phyloP scores from a whole-genome alignment of 1,140 invertebrate genomes.

The Fopius arisanus region DNA sequence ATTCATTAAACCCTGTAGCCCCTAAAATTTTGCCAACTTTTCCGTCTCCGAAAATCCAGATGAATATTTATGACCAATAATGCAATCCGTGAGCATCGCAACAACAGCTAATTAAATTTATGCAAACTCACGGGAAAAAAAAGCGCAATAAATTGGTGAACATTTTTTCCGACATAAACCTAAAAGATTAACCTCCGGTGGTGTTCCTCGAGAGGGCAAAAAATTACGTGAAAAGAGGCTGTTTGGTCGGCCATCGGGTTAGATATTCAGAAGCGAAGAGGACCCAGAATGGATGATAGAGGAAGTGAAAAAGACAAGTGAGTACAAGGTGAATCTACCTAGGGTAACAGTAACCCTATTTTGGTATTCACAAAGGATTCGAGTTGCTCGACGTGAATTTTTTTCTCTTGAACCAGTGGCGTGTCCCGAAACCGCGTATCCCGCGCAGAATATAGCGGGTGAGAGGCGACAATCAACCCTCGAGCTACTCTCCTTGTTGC shows the following conservation, averaged over 20 bases:
- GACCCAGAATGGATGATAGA: not conserved
- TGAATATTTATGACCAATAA: conserved; percentile 62
- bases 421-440: not conserved
- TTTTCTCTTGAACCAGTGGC: not conserved
- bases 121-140: conserved; percentile 35
- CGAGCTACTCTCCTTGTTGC: not conserved
- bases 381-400: conserved; percentile 15
- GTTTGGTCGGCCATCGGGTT: not conserved
- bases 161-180: no score
- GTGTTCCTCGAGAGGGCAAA: not conserved
- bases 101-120: conserved; percentile 52
- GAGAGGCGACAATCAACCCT: conserved; percentile 36
- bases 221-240: not conserved
- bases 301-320: not conserved
- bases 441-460: not conserved
- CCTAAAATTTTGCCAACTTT: conserved; percentile 31
- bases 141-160: not conserved
- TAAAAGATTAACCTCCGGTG: not conserved
- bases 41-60: conserved; percentile 24
- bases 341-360: conserved; percentile 34
- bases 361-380: conserved; percentile 48
- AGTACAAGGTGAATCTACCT: conserved; percentile 7
- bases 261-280: not conserved
- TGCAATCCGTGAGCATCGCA: not conserved
- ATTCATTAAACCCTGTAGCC: conserved; percentile 15